phyloP scores from a whole-genome alignment of 1,140 invertebrate species.

The Chrysomallon squamiferum region DNA sequence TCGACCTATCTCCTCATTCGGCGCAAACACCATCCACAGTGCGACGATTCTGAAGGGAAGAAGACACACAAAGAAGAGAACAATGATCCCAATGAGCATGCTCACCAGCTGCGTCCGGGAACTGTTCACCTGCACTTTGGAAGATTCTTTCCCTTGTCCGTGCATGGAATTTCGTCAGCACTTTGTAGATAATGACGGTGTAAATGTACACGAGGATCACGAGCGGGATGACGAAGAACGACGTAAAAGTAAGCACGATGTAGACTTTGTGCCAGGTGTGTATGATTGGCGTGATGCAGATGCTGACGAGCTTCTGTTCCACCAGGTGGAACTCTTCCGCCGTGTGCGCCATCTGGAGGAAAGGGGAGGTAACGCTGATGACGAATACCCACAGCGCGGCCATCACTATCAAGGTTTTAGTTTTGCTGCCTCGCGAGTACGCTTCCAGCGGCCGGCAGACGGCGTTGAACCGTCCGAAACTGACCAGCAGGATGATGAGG shows the following conservation, averaged over 20 bases:
- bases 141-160: slow-evolving; percentile 27
- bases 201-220: slow-evolving; percentile 33
- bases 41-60: slow-evolving; percentile 86
- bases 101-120: slow-evolving; percentile 70
- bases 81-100: slow-evolving; percentile 88
- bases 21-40: slow-evolving; percentile 68
- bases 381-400: slow-evolving; percentile 25
- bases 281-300: slow-evolving; percentile 33
- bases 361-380: slow-evolving; percentile 19
- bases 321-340: slow-evolving; percentile 19
- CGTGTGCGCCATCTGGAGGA: slow-evolving; percentile 29
- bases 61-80: slow-evolving; percentile 89
- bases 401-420: slow-evolving; percentile 24
- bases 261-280: slow-evolving; percentile 28
- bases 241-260: slow-evolving; percentile 27
- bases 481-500: slow-evolving; percentile 85
- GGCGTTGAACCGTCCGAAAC: slow-evolving; percentile 93
- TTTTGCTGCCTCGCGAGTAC: slow-evolving; percentile 19
- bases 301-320: slow-evolving; percentile 24
- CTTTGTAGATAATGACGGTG: slow-evolving; percentile 22
- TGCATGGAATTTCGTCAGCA: slow-evolving; percentile 21
- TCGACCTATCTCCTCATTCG: slow-evolving; percentile 62
- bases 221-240: slow-evolving; percentile 38
- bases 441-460: slow-evolving; percentile 83
- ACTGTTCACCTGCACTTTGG: slow-evolving; percentile 11